phyloP scores from a whole-genome alignment of 1,140 invertebrate genomes.

The Holcopasites calliopsidis region DNA sequence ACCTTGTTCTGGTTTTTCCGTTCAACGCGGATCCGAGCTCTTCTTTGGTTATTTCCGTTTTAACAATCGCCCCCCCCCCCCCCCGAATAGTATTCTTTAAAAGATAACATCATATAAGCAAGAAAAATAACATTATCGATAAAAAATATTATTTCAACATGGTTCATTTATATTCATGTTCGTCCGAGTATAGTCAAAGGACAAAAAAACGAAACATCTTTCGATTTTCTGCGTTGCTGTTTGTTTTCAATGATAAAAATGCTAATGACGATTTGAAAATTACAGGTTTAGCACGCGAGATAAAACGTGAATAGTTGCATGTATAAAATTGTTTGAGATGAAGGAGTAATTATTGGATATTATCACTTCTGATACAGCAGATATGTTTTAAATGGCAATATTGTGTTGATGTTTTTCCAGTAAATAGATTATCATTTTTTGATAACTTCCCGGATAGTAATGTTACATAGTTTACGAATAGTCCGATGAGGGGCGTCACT shows the following conservation, averaged over 20 bases:
- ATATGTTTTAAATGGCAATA: neutral
- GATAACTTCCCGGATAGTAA: neutral
- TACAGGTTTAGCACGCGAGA: no score
- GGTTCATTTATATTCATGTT: neutral
- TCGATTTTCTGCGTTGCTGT: neutral
- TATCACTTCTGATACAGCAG: neutral
- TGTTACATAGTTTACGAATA: neutral
- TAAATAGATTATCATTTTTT: conserved; percentile 13
- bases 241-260: neutral
- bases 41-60: neutral
- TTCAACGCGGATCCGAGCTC: neutral
- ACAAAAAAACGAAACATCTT: neutral
- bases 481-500: conserved; percentile 21
- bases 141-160: neutral
- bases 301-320: neutral
- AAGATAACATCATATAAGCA: no score
- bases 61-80: neutral
- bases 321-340: neutral
- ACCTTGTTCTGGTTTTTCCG: conserved; percentile 17
- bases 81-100: no score
- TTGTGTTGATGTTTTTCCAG: neutral
- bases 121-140: no score
- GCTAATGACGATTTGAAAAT: neutral
- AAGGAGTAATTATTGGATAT: neutral
- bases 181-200: no score